Evolutionary conservation across 2,888 invertebrate genomes (phyloP).

Genomic region (Ephialtes manifestator): DNA sequence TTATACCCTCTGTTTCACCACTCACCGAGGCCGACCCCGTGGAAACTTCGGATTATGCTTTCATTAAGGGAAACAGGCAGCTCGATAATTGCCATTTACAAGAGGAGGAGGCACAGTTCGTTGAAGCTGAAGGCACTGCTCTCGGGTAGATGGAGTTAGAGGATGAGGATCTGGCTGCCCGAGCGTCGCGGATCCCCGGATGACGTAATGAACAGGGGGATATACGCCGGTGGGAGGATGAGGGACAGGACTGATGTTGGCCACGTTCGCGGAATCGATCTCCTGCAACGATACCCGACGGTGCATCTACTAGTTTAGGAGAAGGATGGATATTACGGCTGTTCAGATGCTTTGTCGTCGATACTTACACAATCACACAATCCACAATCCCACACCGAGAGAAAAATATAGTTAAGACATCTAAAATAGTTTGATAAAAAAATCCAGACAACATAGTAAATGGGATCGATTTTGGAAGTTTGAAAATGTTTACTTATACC

Average conservation of each 20-base stretch:
- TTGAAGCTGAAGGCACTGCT: constrained; percentile 17
- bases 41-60: constrained; percentile 75
- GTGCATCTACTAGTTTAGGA: constrained; percentile 17
- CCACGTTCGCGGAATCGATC: constrained; percentile 55
- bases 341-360: background rate
- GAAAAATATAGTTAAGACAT: too few species aligned
- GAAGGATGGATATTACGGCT: constrained; percentile 17
- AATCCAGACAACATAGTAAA: too few species aligned
- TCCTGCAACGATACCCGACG: constrained; percentile 46
- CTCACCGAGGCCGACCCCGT: constrained; percentile 60
- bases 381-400: too few species aligned
- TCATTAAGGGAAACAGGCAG: constrained; percentile 74
- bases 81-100: constrained; percentile 74
- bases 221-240: background rate
- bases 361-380: too few species aligned
- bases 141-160: constrained; percentile 21
- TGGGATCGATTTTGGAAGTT: too few species aligned
- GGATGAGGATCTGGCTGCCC: constrained; percentile 38
- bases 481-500: too few species aligned
- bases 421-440: too few species aligned
- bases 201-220: constrained; percentile 55
- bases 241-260: constrained; percentile 9
- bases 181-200: constrained; percentile 44
- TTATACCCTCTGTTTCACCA: constrained; percentile 54
- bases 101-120: constrained; percentile 10